Evolutionary conservation across 2,113 vertebrate species (phyloP).

Genomic region (Callipepla californica): DNA sequence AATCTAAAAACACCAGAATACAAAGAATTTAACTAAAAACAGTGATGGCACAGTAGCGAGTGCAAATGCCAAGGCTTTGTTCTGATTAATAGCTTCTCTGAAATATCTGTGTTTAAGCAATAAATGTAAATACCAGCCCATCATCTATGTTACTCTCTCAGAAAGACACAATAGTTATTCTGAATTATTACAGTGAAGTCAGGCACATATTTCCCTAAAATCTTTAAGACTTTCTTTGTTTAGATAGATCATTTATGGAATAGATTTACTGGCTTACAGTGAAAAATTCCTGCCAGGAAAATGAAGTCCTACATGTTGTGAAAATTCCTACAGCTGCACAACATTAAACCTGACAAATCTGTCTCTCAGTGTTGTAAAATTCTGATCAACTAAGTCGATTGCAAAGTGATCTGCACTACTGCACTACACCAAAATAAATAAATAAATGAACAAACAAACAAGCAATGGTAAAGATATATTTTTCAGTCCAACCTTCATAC

Average conservation of each 20-base stretch:
- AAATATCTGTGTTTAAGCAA: not conserved
- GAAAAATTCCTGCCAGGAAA: not conserved
- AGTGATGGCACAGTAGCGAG: conserved; percentile 64
- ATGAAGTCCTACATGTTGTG: not conserved
- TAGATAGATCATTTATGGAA: not conserved
- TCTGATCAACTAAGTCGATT: not conserved
- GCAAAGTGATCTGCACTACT: not conserved
- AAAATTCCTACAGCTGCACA: not conserved
- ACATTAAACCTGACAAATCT: not conserved
- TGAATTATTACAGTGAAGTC: not conserved
- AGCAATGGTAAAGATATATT: not conserved
- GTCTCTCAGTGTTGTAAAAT: not conserved
- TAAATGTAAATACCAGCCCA: not conserved
- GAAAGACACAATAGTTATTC: not conserved
- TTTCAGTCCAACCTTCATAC: not conserved
- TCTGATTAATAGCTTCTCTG: not conserved
- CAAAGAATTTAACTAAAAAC: conserved; percentile 26
- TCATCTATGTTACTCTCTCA: not conserved
- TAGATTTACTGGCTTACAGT: not conserved
- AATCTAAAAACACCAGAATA: conserved; percentile 65
- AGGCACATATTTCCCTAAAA: not conserved
- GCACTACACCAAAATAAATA: not conserved
- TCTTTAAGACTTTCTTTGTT: not conserved
- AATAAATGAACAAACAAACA: fast-evolving
- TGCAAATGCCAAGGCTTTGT: conserved; percentile 15